Evolutionary conservation across 2,113 vertebrate genomes (phyloP).

Genomic region (Narcine bancroftii): DNA sequence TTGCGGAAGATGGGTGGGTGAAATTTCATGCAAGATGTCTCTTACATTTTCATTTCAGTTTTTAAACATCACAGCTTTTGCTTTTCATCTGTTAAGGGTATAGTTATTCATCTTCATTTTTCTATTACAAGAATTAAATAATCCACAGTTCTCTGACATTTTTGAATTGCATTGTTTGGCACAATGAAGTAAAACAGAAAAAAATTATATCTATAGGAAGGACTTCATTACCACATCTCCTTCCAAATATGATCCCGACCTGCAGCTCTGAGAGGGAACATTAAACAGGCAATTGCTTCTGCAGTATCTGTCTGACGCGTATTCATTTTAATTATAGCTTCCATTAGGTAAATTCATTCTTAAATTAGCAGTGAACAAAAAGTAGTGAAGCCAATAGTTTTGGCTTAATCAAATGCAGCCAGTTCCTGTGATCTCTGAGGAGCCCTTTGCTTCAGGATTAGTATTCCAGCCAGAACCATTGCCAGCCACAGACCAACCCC

Average conservation of each 20-base stretch:
- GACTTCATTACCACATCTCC: background rate
- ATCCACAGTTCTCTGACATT: background rate
- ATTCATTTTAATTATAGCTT: background rate
- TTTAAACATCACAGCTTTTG: background rate
- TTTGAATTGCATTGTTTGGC: background rate
- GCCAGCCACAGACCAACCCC: background rate
- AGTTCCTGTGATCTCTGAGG: background rate
- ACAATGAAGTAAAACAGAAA: conserved; percentile 6
- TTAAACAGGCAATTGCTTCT: background rate
- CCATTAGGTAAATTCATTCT: background rate
- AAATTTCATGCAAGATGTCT: background rate
- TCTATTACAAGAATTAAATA: background rate
- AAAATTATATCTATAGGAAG: background rate
- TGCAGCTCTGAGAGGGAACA: background rate
- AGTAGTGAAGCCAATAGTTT: background rate
- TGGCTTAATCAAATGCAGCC: background rate
- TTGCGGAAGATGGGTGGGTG: background rate
- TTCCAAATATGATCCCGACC: background rate
- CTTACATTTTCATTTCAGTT: background rate
- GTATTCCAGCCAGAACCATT: background rate
- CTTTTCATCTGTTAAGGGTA: background rate
- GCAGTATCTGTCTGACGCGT: background rate
- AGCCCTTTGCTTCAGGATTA: background rate
- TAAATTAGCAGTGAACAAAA: background rate
- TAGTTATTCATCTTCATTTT: background rate